Base-by-base conservation (phyloP, 2,113 vertebrate species). In the Sisor rabdophorus region DNA sequence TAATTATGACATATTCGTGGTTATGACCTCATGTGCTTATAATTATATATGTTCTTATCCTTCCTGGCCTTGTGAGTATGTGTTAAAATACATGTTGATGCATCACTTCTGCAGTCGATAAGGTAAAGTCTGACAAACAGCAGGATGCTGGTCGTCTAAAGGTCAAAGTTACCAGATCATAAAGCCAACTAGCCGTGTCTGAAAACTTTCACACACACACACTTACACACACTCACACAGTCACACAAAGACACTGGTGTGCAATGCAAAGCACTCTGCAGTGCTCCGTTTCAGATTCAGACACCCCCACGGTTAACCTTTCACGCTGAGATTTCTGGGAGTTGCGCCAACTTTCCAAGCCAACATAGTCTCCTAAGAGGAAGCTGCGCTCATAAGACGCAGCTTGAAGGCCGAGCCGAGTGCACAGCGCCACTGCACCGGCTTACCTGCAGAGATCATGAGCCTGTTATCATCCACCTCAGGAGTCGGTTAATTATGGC, bases 281-380 rank as follows among this genome's bases (percentile, higher is more conserved):
- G 58, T 53, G 17, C 72, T 74, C 59, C 48, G 61, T 74, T 74
- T 74, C 55, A 47, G 54, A 60, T 61, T 74, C 55, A 58, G 54
- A 73, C 71, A 60, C 71, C 71, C 55, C 71, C 71, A 83, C 74
- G 72, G 79, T 76, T 81, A 79, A 79, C 75, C 79, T 81, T 76
- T 75, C 61, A 68, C 67, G 56, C 81, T 70, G 81, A 81, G 74
- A 75, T 77, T 71, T 85, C 77, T 81, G 84, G 84, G 84, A 85
- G 53, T 63, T 63, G 48, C 22, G 84, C 84, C 84, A 85, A 80
- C 32, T 77, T 69, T 73, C 75, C 69, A 48, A 64, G 76, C 67
- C 81, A 50, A 63, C 63, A 71, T 71, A n/a, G 71, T 63, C 77
- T 78, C 72, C 60, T 59, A 65, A 64, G 72, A 71, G 61, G 50